These are phyloP conservation scores for Melanostigma gelatinosum DNA, from an alignment of 2,113 vertebrate species.

Conservation along the genomic window DNA sequence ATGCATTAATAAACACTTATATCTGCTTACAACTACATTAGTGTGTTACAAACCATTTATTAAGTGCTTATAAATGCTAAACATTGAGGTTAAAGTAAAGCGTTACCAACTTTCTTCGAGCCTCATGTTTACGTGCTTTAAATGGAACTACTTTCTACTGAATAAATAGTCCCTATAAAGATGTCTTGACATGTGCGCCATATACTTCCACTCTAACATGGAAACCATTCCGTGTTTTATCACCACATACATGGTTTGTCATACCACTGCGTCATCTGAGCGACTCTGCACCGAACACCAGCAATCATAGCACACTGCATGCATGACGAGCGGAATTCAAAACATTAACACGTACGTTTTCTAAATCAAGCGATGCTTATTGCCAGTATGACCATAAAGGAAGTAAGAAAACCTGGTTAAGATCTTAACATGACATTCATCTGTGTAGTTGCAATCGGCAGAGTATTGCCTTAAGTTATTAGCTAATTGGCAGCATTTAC, in stretches of 20 bases:
- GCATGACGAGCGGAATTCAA: constrained; percentile 4
- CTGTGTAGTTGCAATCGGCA: not conserved
- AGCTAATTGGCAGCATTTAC: not conserved
- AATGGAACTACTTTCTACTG: not conserved
- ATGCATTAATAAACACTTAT: not conserved
- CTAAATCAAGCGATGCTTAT: constrained; percentile 3
- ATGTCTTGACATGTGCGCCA: not conserved
- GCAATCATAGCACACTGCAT: not conserved
- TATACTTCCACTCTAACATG: not conserved
- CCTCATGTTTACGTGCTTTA: not conserved
- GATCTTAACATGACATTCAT: not conserved
- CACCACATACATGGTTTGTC: not conserved
- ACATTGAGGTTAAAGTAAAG: not conserved
- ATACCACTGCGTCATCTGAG: not conserved
- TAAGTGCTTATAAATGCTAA: not conserved
- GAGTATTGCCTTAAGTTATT: not conserved
- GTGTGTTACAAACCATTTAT: not conserved
- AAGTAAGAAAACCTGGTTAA: constrained; percentile 10
- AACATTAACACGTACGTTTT: constrained; percentile 20
- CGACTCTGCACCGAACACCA: constrained; percentile 9
- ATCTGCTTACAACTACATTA: not conserved
- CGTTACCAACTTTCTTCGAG: not conserved
- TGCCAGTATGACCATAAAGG: constrained; percentile 11
- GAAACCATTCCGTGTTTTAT: not conserved
- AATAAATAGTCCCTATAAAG: not conserved